Evolutionary conservation across 2,113 vertebrate genomes (phyloP).

Genomic region (Sakesphorus luctuosus): DNA sequence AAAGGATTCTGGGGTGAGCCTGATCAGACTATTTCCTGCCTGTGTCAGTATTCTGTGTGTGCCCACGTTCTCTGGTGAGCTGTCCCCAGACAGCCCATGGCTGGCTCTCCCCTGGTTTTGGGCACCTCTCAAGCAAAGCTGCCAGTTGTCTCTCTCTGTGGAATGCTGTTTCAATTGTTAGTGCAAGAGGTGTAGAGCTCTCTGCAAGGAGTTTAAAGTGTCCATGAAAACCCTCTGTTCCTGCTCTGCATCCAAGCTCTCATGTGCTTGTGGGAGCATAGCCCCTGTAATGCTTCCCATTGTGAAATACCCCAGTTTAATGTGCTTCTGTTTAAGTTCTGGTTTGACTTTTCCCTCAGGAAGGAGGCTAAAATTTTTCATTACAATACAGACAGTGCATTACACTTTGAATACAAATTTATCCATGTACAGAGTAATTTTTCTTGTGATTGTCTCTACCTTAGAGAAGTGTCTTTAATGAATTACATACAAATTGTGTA

Average conservation of each 20-base stretch:
- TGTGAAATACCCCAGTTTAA: conserved; percentile 72
- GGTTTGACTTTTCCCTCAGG: conserved; percentile 76
- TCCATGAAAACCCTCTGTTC: neutral
- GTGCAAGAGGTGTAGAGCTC: neutral
- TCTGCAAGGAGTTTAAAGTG: conserved; percentile 3
- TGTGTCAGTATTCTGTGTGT: accelerated
- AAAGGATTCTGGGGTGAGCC: neutral
- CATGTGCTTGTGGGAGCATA: neutral
- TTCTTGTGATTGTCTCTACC: conserved; percentile 83
- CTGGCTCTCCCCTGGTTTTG: neutral
- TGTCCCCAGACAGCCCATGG: accelerated
- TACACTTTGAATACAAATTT: conserved; percentile 82
- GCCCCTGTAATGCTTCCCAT: conserved; percentile 51
- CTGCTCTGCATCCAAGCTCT: neutral
- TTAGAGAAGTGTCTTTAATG: conserved; percentile 84
- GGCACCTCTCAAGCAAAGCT: neutral
- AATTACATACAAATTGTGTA: conserved; percentile 86
- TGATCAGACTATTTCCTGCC: accelerated
- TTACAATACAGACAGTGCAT: conserved; percentile 75
- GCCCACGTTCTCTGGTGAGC: neutral
- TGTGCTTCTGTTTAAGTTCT: conserved; percentile 73
- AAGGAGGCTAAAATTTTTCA: conserved; percentile 79
- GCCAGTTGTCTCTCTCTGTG: neutral
- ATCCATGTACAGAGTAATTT: conserved; percentile 80
- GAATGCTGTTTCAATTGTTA: accelerated